Evolutionary conservation across 2,888 invertebrate species (phyloP).

Genomic region (Rotaria sp.): DNA sequence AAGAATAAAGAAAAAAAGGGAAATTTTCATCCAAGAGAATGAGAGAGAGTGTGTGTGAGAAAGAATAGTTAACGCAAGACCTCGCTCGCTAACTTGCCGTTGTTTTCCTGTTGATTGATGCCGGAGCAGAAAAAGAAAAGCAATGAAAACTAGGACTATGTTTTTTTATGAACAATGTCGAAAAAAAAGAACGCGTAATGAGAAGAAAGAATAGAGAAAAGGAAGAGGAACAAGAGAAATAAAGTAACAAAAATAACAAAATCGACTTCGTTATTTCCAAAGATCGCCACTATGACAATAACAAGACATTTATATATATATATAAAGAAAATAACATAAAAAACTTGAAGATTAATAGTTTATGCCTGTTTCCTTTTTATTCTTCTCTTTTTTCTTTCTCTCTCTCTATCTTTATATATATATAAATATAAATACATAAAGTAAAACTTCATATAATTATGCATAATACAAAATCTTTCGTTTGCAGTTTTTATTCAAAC

Average conservation of each 20-base stretch:
- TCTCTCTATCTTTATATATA: too few relatives aligned
- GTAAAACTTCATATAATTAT: background rate
- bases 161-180: slow-evolving; percentile 12
- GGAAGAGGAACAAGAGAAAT: background rate
- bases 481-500: background rate
- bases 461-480: background rate
- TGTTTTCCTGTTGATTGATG: slow-evolving; percentile 9
- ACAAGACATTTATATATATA: background rate
- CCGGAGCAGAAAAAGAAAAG: background rate
- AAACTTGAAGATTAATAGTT: background rate
- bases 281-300: background rate
- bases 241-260: background rate
- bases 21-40: background rate
- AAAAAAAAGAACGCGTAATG: background rate
- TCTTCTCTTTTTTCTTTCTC: background rate
- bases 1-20: background rate
- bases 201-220: background rate
- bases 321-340: background rate
- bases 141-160: background rate
- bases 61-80: background rate
- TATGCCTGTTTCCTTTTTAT: background rate
- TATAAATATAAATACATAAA: background rate
- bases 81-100: background rate
- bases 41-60: background rate
- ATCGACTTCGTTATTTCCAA: background rate